These are phyloP conservation scores for Lycaon pictus DNA, from an alignment of 2,113 vertebrate species.

Conservation along the genomic window DNA sequence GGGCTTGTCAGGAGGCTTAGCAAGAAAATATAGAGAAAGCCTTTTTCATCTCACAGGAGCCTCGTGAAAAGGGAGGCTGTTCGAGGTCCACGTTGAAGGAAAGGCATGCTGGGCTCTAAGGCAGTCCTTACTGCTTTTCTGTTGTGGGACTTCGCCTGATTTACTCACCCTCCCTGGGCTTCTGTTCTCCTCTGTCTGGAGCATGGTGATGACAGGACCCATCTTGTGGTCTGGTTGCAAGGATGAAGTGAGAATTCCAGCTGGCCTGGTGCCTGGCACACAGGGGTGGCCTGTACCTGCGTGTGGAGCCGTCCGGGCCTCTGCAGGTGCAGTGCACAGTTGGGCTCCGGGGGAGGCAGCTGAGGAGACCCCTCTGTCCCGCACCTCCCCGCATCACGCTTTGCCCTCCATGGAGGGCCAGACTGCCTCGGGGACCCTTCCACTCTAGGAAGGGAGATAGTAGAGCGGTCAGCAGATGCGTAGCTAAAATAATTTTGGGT, in stretches of 20 bases:
- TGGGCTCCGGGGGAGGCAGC: not conserved
- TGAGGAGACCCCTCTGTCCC: not conserved
- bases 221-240: not conserved
- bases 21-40: not conserved
- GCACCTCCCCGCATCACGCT: accelerated
- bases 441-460: not conserved
- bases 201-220: not conserved
- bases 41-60: not conserved
- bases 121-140: not conserved
- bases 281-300: not conserved
- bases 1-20: accelerated
- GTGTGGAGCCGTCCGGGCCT: not conserved
- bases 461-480: accelerated
- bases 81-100: not conserved
- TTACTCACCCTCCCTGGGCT: not conserved
- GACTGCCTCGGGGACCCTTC: not conserved
- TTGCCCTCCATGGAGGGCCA: not conserved
- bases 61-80: not conserved
- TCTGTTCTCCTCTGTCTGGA: not conserved
- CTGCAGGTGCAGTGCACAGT: accelerated
- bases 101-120: not conserved
- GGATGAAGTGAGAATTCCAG: not conserved
- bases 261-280: not conserved
- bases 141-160: not conserved
- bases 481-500: not conserved